Base-by-base conservation (phyloP, 2,113 vertebrate species). In the Ceyx melanurus region DNA sequence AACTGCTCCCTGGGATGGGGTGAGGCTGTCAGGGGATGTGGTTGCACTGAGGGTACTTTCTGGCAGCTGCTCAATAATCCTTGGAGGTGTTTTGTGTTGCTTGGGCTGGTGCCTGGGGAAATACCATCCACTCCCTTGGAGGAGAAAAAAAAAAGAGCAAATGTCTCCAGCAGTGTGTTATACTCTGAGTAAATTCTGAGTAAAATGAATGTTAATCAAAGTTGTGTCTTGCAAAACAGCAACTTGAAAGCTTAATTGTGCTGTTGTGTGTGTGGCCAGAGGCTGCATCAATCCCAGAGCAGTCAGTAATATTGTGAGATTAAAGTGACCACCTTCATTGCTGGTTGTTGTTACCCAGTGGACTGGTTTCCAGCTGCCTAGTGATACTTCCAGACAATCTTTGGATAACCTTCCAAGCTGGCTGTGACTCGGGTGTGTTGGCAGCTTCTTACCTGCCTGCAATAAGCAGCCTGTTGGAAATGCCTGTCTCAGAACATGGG, bases 71-170 rank as follows among this genome's bases (percentile, higher is more conserved):
- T 90, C 33, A 73, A 43, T 67, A 53, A 75, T 86, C 81, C 43
- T 0, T 0, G 21, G 81, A 67, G 78, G 61, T 51, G 61, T 68
- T 92, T 6, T 2, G 3, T 57, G 64, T 11, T 48, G 74, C 74
- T 79, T 6, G 82, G 88, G 71, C 88, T 68, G 82, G n/a, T 61
- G 82, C 76, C 80, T 67, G 86, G 91, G 83, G 89, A 93, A 93
- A 94, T 61, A 68, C 70, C 83, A 86, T 40, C 80, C 60, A 5
- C n/a, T 43, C 22, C 83, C 54, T 19, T 46, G 35, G 11, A 76
- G 61, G 65, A 40, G 40, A 28, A 22, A 22, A 48, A 26, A 81
- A 72, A 67, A 33, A 33, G 8, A 67, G 26, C 40, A 21, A 82
- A 42, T 2, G 1, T 82, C 66, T 73, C 61, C 46, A 23, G 62